Conservation (phyloP, 1,140 invertebrate species). For the Bombus waltoni region DNA sequence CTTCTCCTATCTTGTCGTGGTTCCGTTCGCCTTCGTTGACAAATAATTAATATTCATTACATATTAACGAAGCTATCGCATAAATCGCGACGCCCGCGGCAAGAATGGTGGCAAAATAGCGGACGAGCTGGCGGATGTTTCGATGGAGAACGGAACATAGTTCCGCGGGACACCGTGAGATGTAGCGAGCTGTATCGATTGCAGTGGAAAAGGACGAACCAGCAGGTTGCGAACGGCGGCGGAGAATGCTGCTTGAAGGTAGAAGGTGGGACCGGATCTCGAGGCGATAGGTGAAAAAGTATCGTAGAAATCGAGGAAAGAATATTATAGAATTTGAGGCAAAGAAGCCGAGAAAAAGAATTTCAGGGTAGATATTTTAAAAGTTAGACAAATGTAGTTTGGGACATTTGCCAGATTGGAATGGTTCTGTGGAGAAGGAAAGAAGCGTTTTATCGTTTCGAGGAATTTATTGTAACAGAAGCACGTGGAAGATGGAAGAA, state of each 20-base stretch:
- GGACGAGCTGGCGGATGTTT: conserved; percentile 50
- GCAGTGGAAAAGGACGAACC: background rate
- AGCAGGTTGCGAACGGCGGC: background rate
- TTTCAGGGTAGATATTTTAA: too few species aligned
- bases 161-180: conserved; percentile 73
- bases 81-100: conserved; percentile 74
- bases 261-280: background rate
- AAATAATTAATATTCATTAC: conserved; percentile 83
- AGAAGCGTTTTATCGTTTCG: too few species aligned
- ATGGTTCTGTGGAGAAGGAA: too few species aligned
- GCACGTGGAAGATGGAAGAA: too few species aligned
- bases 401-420: too few species aligned
- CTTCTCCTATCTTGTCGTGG: conserved; percentile 49
- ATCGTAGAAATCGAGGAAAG: background rate
- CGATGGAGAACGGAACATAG: conserved; percentile 48
- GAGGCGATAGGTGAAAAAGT: background rate
- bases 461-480: too few species aligned
- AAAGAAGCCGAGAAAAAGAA: background rate
- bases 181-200: conserved; percentile 73
- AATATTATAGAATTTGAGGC: background rate
- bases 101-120: conserved; percentile 68
- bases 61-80: conserved; percentile 81
- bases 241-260: background rate
- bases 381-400: too few species aligned
- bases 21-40: conserved; percentile 65